These are phyloP conservation scores for Crepidodera aurea DNA, from an alignment of 2,888 invertebrate genomes.

Conservation along the genomic window DNA sequence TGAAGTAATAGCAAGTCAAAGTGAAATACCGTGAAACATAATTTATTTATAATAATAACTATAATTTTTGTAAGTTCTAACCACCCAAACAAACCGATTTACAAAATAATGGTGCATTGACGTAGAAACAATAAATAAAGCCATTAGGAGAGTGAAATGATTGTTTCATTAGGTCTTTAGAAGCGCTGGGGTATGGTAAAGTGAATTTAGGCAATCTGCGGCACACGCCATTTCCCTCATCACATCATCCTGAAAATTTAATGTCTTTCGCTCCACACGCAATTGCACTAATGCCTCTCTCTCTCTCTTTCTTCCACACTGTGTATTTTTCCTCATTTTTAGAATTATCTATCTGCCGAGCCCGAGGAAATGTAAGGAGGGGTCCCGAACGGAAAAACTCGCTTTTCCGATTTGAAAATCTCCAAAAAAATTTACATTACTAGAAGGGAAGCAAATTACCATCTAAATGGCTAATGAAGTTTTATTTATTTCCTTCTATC, in stretches of 20 bases:
- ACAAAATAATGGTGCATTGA: neutral
- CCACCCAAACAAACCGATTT: neutral
- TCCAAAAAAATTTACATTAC: slow-evolving; percentile 15
- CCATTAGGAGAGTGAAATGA: slow-evolving; percentile 37
- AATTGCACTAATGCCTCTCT: slow-evolving; percentile 57
- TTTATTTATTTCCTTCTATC: slow-evolving; percentile 2
- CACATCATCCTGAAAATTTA: slow-evolving; percentile 60
- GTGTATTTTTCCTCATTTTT: slow-evolving; percentile 53
- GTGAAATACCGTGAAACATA: too few relatives aligned
- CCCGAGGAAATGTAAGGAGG: neutral
- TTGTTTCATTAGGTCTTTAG: slow-evolving; percentile 52
- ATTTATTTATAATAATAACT: too few relatives aligned
- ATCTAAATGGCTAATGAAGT: slow-evolving; percentile 11
- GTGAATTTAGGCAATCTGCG: slow-evolving; percentile 58
- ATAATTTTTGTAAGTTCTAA: too few relatives aligned
- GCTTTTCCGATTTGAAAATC: slow-evolving; percentile 26
- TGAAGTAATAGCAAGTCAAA: too few relatives aligned
- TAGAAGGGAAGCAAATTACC: slow-evolving; percentile 24
- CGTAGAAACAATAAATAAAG: slow-evolving; percentile 19
- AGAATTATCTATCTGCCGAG: slow-evolving; percentile 32
- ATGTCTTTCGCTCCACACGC: slow-evolving; percentile 59
- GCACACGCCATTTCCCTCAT: slow-evolving; percentile 60
- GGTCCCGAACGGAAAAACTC: slow-evolving; percentile 16
- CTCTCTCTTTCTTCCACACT: slow-evolving; percentile 35
- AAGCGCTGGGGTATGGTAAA: slow-evolving; percentile 38